These are phyloP conservation scores for Brassicogethes aeneus DNA, from an alignment of 2,888 invertebrate species.

Conservation along the genomic window DNA sequence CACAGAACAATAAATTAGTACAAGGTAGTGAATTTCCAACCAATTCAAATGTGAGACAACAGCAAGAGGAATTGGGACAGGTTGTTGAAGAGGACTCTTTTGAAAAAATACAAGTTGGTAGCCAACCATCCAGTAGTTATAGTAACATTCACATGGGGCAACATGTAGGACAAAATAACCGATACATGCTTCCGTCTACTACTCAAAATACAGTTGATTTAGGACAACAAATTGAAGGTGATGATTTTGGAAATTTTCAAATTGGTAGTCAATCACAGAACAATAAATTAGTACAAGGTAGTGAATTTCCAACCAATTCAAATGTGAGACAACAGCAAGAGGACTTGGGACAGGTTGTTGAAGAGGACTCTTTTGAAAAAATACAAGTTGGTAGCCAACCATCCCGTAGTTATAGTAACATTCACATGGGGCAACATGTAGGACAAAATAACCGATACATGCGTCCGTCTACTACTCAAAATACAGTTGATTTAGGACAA, in stretches of 20 bases:
- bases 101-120: constrained; percentile 5
- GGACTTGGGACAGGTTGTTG: constrained; percentile 4
- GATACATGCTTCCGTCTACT: no score
- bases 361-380: constrained; percentile 5
- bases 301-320: no score
- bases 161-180: background rate
- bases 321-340: constrained; percentile 11
- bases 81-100: constrained; percentile 6
- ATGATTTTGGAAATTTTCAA: constrained; percentile 12
- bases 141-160: background rate
- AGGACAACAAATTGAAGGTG: constrained; percentile 18
- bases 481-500: constrained; percentile 7
- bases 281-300: no score
- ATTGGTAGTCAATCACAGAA: constrained; percentile 9
- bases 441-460: background rate
- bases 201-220: constrained; percentile 10
- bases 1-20: no score
- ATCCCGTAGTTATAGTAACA: no score
- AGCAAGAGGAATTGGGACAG: constrained; percentile 8
- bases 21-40: background rate
- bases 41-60: constrained; percentile 10
- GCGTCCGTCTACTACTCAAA: background rate
- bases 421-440: background rate
- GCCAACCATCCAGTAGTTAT: constrained; percentile 5
- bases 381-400: constrained; percentile 15